These are phyloP conservation scores for Caenorhabditis sulstoni DNA, from an alignment of 2,888 invertebrate species.

Conservation along the genomic window DNA sequence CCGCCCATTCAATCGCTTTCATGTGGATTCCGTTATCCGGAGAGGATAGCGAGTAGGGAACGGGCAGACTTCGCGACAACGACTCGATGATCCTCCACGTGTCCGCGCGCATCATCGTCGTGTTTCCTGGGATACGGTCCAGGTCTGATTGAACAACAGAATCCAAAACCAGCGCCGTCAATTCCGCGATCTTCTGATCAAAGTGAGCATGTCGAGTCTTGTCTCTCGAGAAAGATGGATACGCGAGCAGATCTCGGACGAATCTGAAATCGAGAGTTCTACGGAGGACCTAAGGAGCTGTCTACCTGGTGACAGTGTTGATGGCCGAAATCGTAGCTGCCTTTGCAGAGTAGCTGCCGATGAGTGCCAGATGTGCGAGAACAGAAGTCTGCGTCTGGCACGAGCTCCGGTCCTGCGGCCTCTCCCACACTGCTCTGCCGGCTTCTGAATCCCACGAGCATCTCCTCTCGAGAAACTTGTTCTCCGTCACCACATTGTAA, in stretches of 20 bases:
- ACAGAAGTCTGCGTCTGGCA: conserved; percentile 74
- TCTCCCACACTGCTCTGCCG: conserved; percentile 65
- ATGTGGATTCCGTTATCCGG: conserved; percentile 72
- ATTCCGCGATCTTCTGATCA: conserved; percentile 79
- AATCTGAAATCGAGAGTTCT: conserved; percentile 58
- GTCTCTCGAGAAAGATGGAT: conserved; percentile 75
- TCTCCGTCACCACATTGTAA: conserved; percentile 62
- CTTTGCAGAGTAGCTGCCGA: conserved; percentile 75
- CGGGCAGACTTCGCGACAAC: conserved; percentile 69
- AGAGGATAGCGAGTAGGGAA: conserved; percentile 71
- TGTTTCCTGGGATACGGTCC: conserved; percentile 72
- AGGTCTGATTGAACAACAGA: conserved; percentile 70
- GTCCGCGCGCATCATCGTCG: conserved; percentile 58
- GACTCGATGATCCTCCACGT: conserved; percentile 60
- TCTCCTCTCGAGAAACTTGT: conserved; percentile 53
- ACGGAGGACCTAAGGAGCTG: neutral
- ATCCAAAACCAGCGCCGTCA: conserved; percentile 75
- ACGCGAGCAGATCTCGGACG: conserved; percentile 71
- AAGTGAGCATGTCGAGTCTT: conserved; percentile 71
- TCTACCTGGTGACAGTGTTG: conserved; percentile 69
- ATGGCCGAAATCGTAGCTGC: conserved; percentile 75
- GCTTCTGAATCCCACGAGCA: conserved; percentile 67
- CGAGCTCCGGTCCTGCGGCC: conserved; percentile 54
- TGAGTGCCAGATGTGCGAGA: conserved; percentile 77
- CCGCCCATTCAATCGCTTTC: conserved; percentile 64